Percentiles rank a stretch among this genome's conserved stretches.
Evolutionary conservation across 2,113 vertebrate species (phyloP).

Genomic region (Galbula dea): DNA sequence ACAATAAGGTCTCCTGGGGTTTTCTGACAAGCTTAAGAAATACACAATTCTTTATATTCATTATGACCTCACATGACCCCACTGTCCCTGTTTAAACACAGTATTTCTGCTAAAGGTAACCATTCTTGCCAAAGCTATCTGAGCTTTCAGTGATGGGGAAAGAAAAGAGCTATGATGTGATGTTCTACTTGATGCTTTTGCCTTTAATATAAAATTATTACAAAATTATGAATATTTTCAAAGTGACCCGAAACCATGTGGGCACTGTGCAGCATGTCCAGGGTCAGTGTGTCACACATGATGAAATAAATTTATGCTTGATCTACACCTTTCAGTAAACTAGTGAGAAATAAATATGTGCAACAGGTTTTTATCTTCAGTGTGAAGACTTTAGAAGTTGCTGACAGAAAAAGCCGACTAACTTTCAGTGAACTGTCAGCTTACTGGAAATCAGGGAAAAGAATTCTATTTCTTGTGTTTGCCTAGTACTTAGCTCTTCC

Average conservation of each 20-base stretch:
- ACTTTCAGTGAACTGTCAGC: not conserved
- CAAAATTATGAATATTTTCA: too few species aligned
- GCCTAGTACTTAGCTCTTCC: not conserved
- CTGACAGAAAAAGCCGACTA: not conserved
- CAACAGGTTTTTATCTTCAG: not conserved
- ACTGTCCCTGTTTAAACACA: not conserved
- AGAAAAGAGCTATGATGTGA: not conserved
- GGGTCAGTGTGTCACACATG: too few species aligned
- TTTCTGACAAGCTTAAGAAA: not conserved
- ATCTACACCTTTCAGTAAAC: not conserved
- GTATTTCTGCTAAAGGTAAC: not conserved
- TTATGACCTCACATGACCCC: not conserved
- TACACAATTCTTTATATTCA: not conserved
- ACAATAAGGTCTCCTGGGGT: too few species aligned
- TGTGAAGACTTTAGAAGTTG: not conserved
- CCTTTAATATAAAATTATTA: not conserved
- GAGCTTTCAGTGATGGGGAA: not conserved
- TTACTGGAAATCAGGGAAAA: not conserved
- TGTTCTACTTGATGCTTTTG: not conserved
- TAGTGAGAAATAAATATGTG: too few species aligned
- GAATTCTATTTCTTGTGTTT: not conserved
- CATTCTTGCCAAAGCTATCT: not conserved
- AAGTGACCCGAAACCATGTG: not conserved
- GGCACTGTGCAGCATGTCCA: too few species aligned
- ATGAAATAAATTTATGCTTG: not conserved